A percentile compares a stretch with the other conserved stretches of the same genome.
These are phyloP conservation scores for Arge pagana DNA, from an alignment of 2,888 invertebrate species.

Conservation along the genomic window DNA sequence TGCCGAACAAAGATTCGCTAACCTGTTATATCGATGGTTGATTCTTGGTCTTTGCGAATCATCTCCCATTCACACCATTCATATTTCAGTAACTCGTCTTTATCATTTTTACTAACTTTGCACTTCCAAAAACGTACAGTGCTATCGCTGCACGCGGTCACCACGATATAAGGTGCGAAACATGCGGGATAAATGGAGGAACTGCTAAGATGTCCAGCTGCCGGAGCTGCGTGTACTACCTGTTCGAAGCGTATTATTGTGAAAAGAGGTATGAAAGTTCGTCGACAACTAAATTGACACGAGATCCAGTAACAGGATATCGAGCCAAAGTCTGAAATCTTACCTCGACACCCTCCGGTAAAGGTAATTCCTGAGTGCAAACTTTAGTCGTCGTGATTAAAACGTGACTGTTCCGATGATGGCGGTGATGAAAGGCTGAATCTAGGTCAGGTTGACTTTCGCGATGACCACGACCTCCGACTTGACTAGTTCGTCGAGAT, in stretches of 20 bases:
- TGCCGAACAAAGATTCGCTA: constrained; percentile 27
- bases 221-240: constrained; percentile 90
- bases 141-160: constrained; percentile 95
- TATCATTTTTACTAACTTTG: constrained; percentile 63
- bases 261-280: too few relatives aligned
- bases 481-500: constrained; percentile 52
- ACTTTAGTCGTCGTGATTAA: constrained; percentile 90
- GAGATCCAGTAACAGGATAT: background rate
- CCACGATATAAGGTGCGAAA: constrained; percentile 93
- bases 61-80: constrained; percentile 90
- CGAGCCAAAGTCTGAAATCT: background rate
- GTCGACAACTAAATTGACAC: background rate
- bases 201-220: constrained; percentile 96
- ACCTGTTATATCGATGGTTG: constrained; percentile 78
- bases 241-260: constrained; percentile 22
- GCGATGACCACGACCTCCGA: constrained; percentile 46
- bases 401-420: constrained; percentile 65
- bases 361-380: constrained; percentile 83
- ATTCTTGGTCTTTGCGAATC: constrained; percentile 72
- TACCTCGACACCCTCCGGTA: constrained; percentile 85
- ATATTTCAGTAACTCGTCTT: constrained; percentile 61
- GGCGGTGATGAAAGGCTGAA: constrained; percentile 42
- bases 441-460: constrained; percentile 53
- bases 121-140: constrained; percentile 89
- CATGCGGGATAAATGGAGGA: constrained; percentile 99